Evolutionary conservation across 2,888 invertebrate species (phyloP), one percentile per base, ranked within the genome.

Genomic region (Trissolcus japonicus): DNA sequence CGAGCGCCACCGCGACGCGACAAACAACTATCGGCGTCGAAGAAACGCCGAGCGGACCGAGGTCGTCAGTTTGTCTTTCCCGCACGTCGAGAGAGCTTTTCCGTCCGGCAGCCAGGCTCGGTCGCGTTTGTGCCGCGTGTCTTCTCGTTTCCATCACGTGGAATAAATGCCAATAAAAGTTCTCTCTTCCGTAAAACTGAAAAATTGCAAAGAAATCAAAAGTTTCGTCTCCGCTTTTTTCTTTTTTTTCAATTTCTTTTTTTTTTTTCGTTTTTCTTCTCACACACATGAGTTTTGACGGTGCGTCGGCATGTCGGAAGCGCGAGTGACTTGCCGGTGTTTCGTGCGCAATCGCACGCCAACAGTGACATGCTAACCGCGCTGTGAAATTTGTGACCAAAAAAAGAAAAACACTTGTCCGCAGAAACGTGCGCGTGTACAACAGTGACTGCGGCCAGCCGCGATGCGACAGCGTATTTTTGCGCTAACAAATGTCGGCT

Each of bases 1-100:
- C 79, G 82, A 82, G 83, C 83, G 82, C 82, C 82, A 80, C 81
- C 76, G 76, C 81, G 81, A 78, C 80, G 78, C 82, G 80, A 83
- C 82, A 81, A 82, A 80, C 82, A 82, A 80, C 80, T 79, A 81
- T 71, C 80, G 16, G 72, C 79, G 78, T 79, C 79, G 66, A 56
- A 72, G 68, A 59, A 75, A 48, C 74, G 72, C 65, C 59, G 67
- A 76, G 73, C 76, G 59, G 76, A 65, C 63, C 77, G 66, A 66
- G 71, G 78, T 67, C 73, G 76, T 78, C 80, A 80, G 78, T 80
- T 78, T 74, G 78, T 62, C 73, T 76, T 78, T 76, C 67, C 76
- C 76, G 69, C 63, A 57, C 71, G 61, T 55, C 71, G 71, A 67
- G 71, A 67, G 74, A 69, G 77, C 77, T 77, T 76, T 76, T 77